A percentile compares a stretch with the other conserved stretches of the same genome.
Conservation (phyloP, 2,888 invertebrate genomes). For the Cryptocheilus praepositus region DNA sequence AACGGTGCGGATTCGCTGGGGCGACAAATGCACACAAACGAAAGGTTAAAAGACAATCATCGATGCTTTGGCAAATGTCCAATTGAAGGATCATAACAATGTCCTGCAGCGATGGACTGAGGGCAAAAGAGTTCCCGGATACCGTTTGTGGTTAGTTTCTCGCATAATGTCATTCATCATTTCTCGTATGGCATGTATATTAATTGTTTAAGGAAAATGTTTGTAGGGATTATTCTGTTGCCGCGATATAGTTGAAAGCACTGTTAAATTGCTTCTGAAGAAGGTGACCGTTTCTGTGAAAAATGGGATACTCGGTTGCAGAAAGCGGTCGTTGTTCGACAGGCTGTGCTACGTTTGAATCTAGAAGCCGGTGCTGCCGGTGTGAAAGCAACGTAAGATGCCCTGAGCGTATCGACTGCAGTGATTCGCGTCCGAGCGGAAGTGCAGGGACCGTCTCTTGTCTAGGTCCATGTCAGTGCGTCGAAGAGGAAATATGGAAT, state of each 20-base stretch:
- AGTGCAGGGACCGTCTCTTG: conserved; percentile 54
- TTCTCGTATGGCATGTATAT: no score
- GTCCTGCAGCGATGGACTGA: conserved; percentile 52
- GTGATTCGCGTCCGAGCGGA: conserved; percentile 49
- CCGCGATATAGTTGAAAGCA: no score
- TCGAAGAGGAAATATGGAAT: conserved; percentile 68
- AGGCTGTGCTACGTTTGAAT: conserved; percentile 38
- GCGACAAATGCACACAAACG: no score
- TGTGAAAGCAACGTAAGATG: conserved; percentile 58
- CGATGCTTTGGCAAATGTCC: no score
- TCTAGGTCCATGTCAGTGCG: conserved; percentile 63
- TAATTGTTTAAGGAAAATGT: no score
- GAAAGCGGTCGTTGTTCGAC: neutral
- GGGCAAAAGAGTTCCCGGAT: conserved; percentile 41
- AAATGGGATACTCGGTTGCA: no score
- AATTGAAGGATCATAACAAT: conserved; percentile 40
- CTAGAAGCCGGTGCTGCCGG: conserved; percentile 51
- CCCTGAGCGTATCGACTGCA: conserved; percentile 50
- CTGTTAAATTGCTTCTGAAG: no score
- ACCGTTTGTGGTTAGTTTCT: conserved; percentile 57
- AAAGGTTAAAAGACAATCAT: no score
- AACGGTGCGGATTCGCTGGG: no score
- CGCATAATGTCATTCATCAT: neutral
- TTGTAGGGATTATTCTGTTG: no score
- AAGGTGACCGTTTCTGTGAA: no score